These are phyloP conservation scores for Crypturellus tataupa DNA, from an alignment of 2,797 vertebrate genomes.

Conservation along the genomic window DNA sequence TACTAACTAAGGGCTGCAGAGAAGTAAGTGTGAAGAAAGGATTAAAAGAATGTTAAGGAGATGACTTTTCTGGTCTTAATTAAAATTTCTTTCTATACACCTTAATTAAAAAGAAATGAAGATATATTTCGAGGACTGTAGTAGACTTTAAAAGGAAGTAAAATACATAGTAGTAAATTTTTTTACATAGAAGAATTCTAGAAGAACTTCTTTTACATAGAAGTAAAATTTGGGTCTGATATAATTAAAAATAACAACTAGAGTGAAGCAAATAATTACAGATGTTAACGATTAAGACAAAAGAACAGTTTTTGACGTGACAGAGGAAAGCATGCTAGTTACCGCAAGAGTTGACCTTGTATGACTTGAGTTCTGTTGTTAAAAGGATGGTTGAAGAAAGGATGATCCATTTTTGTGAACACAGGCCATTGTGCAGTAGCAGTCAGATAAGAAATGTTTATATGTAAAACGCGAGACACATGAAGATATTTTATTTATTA, in stretches of 20 bases:
- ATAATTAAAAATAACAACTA: not conserved
- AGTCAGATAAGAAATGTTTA: not conserved
- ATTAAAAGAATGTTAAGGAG: not conserved
- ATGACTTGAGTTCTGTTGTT: not conserved
- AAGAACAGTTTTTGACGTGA: not conserved
- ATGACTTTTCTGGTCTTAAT: not conserved
- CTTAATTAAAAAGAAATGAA: not conserved
- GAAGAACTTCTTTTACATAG: not conserved
- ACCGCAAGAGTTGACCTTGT: not conserved
- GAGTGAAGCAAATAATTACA: not conserved
- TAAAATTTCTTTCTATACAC: not conserved
- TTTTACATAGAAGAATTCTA: no score
- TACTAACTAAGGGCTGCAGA: not conserved
- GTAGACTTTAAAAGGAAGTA: not conserved
- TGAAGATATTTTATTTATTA: not conserved
- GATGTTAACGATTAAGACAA: not conserved
- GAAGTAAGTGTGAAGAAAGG: not conserved
- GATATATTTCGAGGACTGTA: not conserved
- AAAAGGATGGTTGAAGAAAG: not conserved
- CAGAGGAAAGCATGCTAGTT: not conserved
- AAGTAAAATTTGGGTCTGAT: not conserved
- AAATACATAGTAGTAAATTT: no score
- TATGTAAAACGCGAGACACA: not conserved
- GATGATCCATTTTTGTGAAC: not conserved
- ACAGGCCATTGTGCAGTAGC: not conserved